These are phyloP conservation scores for Chlorops oryzae DNA, from an alignment of 1,140 invertebrate genomes.

Conservation along the genomic window DNA sequence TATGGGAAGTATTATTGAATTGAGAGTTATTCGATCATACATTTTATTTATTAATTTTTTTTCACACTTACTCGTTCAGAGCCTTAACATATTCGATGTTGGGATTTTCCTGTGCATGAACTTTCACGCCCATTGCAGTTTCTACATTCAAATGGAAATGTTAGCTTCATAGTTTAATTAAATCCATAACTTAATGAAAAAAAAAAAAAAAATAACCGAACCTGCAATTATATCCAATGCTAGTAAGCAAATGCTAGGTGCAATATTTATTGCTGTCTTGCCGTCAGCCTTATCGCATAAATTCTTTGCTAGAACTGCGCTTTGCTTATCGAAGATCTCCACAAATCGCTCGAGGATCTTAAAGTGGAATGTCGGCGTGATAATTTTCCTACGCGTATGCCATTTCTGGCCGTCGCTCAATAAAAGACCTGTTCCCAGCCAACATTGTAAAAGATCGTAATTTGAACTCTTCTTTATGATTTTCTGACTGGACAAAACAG, in stretches of 20 bases:
- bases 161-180: constrained; percentile 48
- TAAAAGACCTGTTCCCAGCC: constrained; percentile 42
- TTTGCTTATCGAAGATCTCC: constrained; percentile 62
- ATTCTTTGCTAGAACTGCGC: constrained; percentile 51
- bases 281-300: constrained; percentile 39
- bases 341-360: constrained; percentile 74
- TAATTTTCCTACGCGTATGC: constrained; percentile 64
- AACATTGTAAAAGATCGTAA: constrained; percentile 62
- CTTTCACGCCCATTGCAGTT: constrained; percentile 70
- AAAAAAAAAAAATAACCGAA: constrained; percentile 23
- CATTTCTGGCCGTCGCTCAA: constrained; percentile 60
- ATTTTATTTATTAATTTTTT: no score
- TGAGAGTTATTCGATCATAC: no score
- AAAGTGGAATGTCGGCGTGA: constrained; percentile 82
- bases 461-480: constrained; percentile 49
- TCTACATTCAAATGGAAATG: constrained; percentile 48
- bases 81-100: constrained; percentile 64
- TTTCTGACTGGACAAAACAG: constrained; percentile 20
- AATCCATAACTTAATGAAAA: constrained; percentile 50
- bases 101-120: constrained; percentile 62
- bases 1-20: no score
- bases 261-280: constrained; percentile 10
- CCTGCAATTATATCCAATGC: constrained; percentile 17
- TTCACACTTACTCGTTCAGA: constrained; percentile 53
- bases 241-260: constrained; percentile 8